A percentile compares a stretch with the other conserved stretches of the same genome.
phyloP scores from a whole-genome alignment of 2,797 vertebrate species.

The Spea hammondii region DNA sequence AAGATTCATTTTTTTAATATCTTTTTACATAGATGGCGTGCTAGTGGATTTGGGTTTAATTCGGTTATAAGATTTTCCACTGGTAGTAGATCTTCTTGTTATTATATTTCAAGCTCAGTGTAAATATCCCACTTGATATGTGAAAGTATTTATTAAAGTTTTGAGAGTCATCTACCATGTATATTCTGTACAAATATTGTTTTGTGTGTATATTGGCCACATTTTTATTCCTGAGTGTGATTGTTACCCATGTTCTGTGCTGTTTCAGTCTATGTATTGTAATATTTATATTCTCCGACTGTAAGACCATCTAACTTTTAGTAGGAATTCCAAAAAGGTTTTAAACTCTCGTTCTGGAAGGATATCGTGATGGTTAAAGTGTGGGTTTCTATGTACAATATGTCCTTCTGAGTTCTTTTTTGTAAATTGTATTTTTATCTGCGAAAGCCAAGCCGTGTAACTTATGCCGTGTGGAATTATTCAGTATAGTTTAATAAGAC shows the following conservation, averaged over 20 bases:
- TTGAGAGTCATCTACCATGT: conserved; percentile 26
- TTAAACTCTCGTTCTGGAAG: conserved; percentile 18
- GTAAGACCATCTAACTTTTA: conserved; percentile 30
- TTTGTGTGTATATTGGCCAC: conserved; percentile 26
- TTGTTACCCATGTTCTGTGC: conserved; percentile 38
- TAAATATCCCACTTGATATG: conserved; percentile 1
- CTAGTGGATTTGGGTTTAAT: too few species aligned
- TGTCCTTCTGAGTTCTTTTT: conserved; percentile 38
- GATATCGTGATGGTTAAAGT: conserved; percentile 16
- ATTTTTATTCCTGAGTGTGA: conserved; percentile 38
- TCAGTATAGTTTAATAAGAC: conserved; percentile 39
- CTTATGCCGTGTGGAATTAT: conserved; percentile 44
- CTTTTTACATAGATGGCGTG: not conserved
- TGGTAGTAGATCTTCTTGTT: not conserved
- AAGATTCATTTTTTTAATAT: conserved; percentile 3
- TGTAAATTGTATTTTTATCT: conserved; percentile 35
- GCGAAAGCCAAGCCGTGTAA: conserved; percentile 34
- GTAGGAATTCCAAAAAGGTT: conserved; percentile 28
- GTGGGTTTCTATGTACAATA: conserved; percentile 34
- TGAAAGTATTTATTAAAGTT: conserved; percentile 18
- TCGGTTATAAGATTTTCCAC: too few species aligned
- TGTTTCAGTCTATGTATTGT: conserved; percentile 33
- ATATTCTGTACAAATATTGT: conserved; percentile 40
- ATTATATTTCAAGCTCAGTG: not conserved
- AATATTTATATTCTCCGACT: conserved; percentile 38